Percentiles rank a stretch among this genome's conserved stretches.
phyloP scores from a whole-genome alignment of 2,113 vertebrate genomes.

The Diadophis punctatus region DNA sequence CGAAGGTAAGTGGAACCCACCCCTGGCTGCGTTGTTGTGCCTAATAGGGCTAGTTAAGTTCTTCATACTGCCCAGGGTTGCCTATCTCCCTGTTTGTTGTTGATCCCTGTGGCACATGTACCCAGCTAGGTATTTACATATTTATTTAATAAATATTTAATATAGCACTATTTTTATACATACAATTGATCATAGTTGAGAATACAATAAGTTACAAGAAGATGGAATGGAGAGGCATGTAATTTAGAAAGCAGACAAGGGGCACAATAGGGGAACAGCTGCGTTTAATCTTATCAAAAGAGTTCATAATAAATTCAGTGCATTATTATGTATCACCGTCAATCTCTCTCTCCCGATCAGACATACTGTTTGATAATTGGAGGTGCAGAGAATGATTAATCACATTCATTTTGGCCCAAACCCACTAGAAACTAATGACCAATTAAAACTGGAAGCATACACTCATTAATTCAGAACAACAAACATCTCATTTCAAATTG shows the following conservation, averaged over 20 bases:
- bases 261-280: neutral
- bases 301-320: neutral
- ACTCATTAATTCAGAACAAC: neutral
- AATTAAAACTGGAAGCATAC: neutral
- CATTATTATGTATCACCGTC: neutral
- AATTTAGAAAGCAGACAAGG: neutral
- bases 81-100: rapidly evolving
- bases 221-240: neutral
- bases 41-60: neutral
- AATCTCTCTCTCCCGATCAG: slow-evolving; percentile 43
- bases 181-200: neutral
- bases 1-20: too few relatives aligned
- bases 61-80: neutral
- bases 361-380: slow-evolving; percentile 16
- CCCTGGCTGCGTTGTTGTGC: neutral
- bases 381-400: neutral
- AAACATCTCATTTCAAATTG: neutral
- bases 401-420: neutral
- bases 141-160: neutral
- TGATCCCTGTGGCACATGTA: slow-evolving; percentile 15
- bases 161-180: neutral
- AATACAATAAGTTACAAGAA: neutral
- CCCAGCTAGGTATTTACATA: neutral
- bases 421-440: neutral
- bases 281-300: neutral